Percentiles rank a stretch among this genome's conserved stretches.
Conservation (phyloP, 2,888 invertebrate genomes). For the Hypomecis atomaria region DNA sequence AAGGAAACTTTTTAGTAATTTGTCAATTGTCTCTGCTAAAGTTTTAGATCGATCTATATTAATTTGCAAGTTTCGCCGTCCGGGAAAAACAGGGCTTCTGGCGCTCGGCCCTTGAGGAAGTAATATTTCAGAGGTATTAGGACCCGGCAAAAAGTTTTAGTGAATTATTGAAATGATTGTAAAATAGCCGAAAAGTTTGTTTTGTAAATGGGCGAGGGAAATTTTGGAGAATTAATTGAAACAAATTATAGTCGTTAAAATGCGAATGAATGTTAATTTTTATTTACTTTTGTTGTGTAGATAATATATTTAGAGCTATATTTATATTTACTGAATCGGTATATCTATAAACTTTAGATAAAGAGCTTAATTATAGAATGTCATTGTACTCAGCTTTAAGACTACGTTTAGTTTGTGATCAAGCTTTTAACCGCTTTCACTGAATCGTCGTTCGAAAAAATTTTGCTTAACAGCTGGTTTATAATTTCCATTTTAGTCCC, state of each 20-base stretch:
- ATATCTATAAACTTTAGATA: no score
- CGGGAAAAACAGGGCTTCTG: slow-evolving; percentile 30
- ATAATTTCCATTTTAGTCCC: no score
- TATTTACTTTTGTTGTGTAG: not conserved
- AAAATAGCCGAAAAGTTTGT: slow-evolving; percentile 21
- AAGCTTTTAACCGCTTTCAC: no score
- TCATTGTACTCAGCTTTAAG: no score
- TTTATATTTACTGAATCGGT: no score
- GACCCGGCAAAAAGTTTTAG: slow-evolving; percentile 25
- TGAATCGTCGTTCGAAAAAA: no score
- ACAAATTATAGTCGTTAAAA: slow-evolving; percentile 7
- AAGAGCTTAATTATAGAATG: no score
- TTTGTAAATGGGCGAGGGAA: slow-evolving; percentile 12
- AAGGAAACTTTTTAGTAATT: slow-evolving; percentile 51
- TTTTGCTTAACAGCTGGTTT: no score
- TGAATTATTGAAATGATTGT: slow-evolving; percentile 31
- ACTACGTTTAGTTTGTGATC: no score
- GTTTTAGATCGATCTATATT: slow-evolving; percentile 41
- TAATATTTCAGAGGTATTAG: slow-evolving; percentile 29
- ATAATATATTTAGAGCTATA: no score
- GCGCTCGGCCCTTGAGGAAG: slow-evolving; percentile 22
- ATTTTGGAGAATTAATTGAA: slow-evolving; percentile 12
- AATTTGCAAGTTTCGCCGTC: slow-evolving; percentile 35
- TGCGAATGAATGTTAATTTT: not conserved
- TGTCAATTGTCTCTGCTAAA: slow-evolving; percentile 46